A percentile compares a stretch with the other conserved stretches of the same genome.
Evolutionary conservation across 1,140 invertebrate genomes (phyloP).

Genomic region (Zeugodacus cucurbitae): DNA sequence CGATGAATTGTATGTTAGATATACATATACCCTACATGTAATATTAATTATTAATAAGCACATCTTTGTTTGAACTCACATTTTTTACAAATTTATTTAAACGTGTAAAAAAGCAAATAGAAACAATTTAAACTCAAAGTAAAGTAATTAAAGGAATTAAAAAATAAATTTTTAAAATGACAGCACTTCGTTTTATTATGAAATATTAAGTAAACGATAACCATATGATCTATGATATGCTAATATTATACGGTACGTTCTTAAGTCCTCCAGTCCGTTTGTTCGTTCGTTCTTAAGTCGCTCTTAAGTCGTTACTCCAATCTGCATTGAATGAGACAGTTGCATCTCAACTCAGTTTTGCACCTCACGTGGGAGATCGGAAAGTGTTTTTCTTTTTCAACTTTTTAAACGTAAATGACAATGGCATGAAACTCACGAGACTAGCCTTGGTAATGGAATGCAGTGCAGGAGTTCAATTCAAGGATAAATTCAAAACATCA

Average conservation of each 20-base stretch:
- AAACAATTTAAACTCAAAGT: neutral
- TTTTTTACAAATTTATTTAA: neutral
- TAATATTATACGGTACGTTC: no score
- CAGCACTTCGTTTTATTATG: no score
- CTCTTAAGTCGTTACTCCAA: no score
- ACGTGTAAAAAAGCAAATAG: neutral
- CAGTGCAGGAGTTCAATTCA: conserved; percentile 65
- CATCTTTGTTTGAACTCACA: neutral
- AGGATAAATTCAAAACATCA: conserved; percentile 56
- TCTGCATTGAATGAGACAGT: no score
- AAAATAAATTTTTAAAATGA: neutral
- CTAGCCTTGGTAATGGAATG: conserved; percentile 65
- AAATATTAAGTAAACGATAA: no score
- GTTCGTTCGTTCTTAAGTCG: no score
- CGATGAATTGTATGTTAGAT: neutral
- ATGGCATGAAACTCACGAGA: conserved; percentile 63
- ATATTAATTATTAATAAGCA: conserved; percentile 23
- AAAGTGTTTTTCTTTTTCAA: no score
- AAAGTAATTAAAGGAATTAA: neutral
- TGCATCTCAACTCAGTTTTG: no score
- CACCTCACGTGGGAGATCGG: no score
- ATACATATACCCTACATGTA: neutral
- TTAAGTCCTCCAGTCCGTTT: no score
- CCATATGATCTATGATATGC: no score
- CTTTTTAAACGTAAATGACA: no score